Conservation (phyloP, 2,888 invertebrate species). For the Ametastegia equiseti region DNA sequence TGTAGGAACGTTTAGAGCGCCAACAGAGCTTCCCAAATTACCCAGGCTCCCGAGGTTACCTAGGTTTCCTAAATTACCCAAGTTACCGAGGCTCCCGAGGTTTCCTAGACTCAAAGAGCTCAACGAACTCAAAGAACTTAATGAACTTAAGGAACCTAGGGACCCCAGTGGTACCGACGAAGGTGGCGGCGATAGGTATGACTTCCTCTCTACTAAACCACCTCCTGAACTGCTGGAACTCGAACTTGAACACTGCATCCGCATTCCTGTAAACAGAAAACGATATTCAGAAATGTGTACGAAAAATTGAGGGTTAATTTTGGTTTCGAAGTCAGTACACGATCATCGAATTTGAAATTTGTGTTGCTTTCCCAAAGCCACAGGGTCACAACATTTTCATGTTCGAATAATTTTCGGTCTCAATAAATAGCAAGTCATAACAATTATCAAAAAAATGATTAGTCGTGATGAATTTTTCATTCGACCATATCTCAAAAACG, state of each 20-base stretch:
- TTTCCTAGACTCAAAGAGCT: conserved; percentile 68
- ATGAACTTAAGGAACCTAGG: conserved; percentile 65
- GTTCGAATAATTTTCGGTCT: no score
- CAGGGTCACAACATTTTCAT: no score
- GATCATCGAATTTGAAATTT: no score
- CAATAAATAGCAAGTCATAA: no score
- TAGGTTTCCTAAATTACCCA: conserved; percentile 55
- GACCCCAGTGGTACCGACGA: conserved; percentile 66
- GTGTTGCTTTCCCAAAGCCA: no score
- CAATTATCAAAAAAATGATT: no score
- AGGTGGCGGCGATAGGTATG: conserved; percentile 51
- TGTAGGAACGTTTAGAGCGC: conserved; percentile 21
- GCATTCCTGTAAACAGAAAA: conserved; percentile 61
- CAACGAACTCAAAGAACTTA: conserved; percentile 60
- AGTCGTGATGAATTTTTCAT: no score
- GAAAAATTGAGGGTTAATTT: neutral
- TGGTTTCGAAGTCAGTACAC: neutral
- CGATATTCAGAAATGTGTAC: neutral
- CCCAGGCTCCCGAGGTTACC: conserved; percentile 21
- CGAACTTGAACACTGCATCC: conserved; percentile 68
- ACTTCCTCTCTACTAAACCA: conserved; percentile 69
- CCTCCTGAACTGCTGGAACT: conserved; percentile 69
- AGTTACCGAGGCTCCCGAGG: conserved; percentile 66
- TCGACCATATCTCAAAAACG: no score
- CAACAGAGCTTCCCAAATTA: conserved; percentile 16